Evolutionary conservation across 2,113 vertebrate genomes (phyloP).

Genomic region (Periophthalmus modestus): DNA sequence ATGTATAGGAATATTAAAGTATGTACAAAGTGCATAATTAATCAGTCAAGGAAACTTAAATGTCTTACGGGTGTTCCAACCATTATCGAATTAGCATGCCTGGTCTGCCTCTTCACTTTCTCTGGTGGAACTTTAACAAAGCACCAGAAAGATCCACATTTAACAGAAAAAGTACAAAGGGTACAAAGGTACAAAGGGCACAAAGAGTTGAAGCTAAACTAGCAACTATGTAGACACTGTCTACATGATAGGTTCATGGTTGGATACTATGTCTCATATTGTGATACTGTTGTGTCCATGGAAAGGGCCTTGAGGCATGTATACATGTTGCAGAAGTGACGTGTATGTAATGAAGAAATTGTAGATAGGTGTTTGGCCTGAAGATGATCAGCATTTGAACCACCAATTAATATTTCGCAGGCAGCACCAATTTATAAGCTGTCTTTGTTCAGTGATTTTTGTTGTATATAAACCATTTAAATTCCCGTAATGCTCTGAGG

Average conservation of each 20-base stretch:
- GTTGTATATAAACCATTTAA: background rate
- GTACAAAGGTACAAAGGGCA: slow-evolving; percentile 38
- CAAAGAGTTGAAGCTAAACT: slow-evolving; percentile 19
- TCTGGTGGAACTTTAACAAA: slow-evolving; percentile 53
- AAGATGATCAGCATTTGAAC: background rate
- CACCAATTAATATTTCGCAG: no score
- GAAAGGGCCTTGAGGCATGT: background rate
- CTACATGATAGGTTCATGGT: no score
- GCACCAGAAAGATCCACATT: slow-evolving; percentile 18
- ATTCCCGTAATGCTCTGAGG: background rate
- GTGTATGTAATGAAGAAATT: background rate
- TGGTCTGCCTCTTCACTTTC: slow-evolving; percentile 58
- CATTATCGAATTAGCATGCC: slow-evolving; percentile 76
- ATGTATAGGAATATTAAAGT: slow-evolving; percentile 73
- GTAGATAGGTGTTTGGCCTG: background rate
- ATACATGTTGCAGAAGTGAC: background rate
- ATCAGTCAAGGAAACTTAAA: slow-evolving; percentile 75
- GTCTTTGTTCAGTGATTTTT: background rate
- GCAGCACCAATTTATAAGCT: no score
- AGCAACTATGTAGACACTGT: background rate
- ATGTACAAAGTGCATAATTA: slow-evolving; percentile 81
- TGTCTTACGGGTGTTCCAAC: slow-evolving; percentile 68
- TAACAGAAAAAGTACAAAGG: slow-evolving; percentile 24
- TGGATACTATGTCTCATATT: no score
- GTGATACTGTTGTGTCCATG: background rate